Evolutionary conservation across 2,797 vertebrate species (phyloP), one percentile per base, ranked within the genome.

Genomic region (Sebastolobus altivelis): DNA sequence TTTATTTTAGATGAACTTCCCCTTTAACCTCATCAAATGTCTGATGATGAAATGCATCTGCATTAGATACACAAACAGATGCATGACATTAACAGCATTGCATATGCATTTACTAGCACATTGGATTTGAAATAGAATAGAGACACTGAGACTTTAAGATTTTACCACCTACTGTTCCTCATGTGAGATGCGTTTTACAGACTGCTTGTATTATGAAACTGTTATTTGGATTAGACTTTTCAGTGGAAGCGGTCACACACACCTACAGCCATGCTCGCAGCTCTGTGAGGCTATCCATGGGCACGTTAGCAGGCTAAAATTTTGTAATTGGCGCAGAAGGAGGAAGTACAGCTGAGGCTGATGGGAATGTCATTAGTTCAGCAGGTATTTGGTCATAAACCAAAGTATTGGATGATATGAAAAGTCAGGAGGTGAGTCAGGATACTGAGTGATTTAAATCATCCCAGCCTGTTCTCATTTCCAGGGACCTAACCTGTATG

Each of bases 101-200:
- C 46, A 49, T 7, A 4, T 49, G 8, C 46, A 49, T 49, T 49
- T 49, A 49, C 46, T 35, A 75, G 22, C 62, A 58, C 25, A 60
- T 13, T 66, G 31, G 18, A 70, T 66, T 70, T 52, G 12, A 67
- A 77, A 77, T 74, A 54, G 16, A 66, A 29, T 25, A 27, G 25
- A 29, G 8, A 72, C n/a, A 35, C 33, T 59, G 33, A 40, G 8
- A 35, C 25, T 63, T 58, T 56, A 22, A 55, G 27, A 52, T 22
- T 63, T 54, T 20, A 58, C 63, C 73, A 68, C 46, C 54, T 18
- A 60, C 62, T 74, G 52, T 6, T 59, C 56, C 11, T 38, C 38
- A 31, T 72, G 22, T 38, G 65, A 55, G 35, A 60, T 38, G 38
- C 2, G n/a, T 65, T 29, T 54, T 62, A 27, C 46, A n/a, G 12